Percentiles rank a stretch among this genome's conserved stretches.
Conservation (phyloP, 92 coral and sea anemone genomes). For the Nematostella vectensis region DNA sequence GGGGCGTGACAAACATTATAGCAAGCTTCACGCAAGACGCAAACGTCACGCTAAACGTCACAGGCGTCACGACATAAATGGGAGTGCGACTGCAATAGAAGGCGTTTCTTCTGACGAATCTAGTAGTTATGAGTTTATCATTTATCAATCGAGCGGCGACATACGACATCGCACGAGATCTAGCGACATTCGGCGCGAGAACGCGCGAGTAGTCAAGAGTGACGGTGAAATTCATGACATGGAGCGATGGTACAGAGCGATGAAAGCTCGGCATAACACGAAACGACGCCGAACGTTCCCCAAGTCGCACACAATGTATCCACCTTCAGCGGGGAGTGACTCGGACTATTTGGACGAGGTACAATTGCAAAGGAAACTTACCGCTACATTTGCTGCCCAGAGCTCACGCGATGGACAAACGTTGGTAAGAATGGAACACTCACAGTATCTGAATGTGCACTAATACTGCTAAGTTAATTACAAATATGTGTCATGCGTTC, state of each 20-base stretch:
- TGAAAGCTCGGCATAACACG: not conserved
- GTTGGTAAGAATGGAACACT: no score
- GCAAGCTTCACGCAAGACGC: not conserved
- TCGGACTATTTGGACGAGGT: conserved; percentile 2
- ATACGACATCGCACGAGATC: not conserved
- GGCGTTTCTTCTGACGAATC: not conserved
- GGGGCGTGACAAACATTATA: not conserved
- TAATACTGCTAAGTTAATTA: no score
- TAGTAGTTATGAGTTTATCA: no score
- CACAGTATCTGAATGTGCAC: no score
- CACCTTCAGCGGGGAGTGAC: not conserved
- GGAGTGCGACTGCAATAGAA: not conserved
- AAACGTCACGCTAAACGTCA: not conserved
- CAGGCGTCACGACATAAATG: not conserved
- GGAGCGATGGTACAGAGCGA: conserved; percentile 9
- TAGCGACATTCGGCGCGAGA: not conserved
- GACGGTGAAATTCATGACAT: conserved; percentile 17
- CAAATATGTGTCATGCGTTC: no score
- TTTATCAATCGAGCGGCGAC: not conserved
- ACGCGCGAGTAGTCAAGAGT: conserved; percentile 11
- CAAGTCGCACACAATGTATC: not conserved
- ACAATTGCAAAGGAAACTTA: no score
- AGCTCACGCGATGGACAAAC: no score
- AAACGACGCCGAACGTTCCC: conserved; percentile 8
- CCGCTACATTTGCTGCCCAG: no score